Evolutionary conservation across 2,888 invertebrate genomes (phyloP), one percentile per base, ranked within the genome.

Genomic region (Prosopocoilus inquinatus): DNA sequence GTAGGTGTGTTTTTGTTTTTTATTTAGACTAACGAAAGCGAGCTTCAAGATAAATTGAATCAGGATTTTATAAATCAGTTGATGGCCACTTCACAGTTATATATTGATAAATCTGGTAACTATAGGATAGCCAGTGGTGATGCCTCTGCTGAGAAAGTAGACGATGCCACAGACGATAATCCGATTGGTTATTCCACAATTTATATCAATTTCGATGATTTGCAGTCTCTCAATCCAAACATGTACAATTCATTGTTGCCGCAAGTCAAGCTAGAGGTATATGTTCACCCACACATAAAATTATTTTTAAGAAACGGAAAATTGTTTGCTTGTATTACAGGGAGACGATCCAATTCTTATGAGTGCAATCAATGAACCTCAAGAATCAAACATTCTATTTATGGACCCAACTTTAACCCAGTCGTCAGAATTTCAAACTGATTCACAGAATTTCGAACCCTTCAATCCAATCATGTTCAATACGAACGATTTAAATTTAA

Each of bases 341-440:
- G 51, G 59, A 13, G 52, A 59, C 13, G 70, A 70, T 54, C 62
- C 68, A 5, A 50, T 68, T 12, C 50, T 70, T 5, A 57, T 69
- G 41, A 67, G 67, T 36, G 47, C 64, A 16, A 58, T 69, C 15
- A 60, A 55, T 20, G 69, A 70, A 48, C 57, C 70, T 9, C 68
- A 67, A 65, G 69, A 70, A 28, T 53, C 61, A 3, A 66, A 64
- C 38, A 61, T 66, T 12, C 53, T 71, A 9, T 69, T 70, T 44
- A 53, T 57, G 49, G 57, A 57, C 45, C 53, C 56, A 2, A 45
- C 58, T n/a, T 28, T 51, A 46, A 11, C 48, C 1, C 53, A 52
- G 41, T 44, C 43, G 5, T 43, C 38, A 9, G 56, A 53, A 45
- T 49, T 45, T 32, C 57, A 47, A 49, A 49, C 9, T 11, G 53